These are phyloP conservation scores for Trachymyrmex septentrionalis DNA, from an alignment of 1,140 invertebrate species.

Conservation along the genomic window DNA sequence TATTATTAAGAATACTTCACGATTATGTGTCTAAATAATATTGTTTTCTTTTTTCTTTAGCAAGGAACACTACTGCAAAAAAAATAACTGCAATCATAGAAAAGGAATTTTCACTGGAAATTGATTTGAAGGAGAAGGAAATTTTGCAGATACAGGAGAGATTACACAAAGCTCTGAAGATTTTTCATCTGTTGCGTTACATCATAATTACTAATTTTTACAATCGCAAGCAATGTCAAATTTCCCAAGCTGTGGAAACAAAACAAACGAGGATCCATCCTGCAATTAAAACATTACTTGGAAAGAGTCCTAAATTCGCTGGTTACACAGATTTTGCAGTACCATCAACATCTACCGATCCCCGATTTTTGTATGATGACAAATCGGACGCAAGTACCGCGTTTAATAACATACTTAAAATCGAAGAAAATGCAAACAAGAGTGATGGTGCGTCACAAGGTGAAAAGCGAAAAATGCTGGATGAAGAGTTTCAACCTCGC, in stretches of 20 bases:
- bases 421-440: neutral
- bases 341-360: conserved; percentile 68
- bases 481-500: conserved; percentile 64
- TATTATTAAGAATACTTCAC: too few species aligned
- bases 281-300: conserved; percentile 90
- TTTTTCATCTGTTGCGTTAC: conserved; percentile 91
- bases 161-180: conserved; percentile 88
- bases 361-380: conserved; percentile 7
- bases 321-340: conserved; percentile 44
- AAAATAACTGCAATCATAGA: conserved; percentile 85
- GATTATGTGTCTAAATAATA: neutral
- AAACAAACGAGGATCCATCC: conserved; percentile 91
- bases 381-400: neutral
- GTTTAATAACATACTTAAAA: neutral
- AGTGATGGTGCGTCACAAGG: neutral
- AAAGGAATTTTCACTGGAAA: conserved; percentile 87
- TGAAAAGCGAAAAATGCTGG: conserved; percentile 22
- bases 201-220: conserved; percentile 90
- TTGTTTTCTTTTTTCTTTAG: conserved; percentile 67
- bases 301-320: conserved; percentile 84
- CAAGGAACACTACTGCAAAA: conserved; percentile 78
- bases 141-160: conserved; percentile 88
- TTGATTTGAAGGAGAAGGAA: conserved; percentile 86
- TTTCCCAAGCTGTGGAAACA: conserved; percentile 81
- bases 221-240: conserved; percentile 88